A percentile compares a stretch with the other conserved stretches of the same genome.
Conservation (phyloP, 2,888 invertebrate species). For the Lithophane socia region DNA sequence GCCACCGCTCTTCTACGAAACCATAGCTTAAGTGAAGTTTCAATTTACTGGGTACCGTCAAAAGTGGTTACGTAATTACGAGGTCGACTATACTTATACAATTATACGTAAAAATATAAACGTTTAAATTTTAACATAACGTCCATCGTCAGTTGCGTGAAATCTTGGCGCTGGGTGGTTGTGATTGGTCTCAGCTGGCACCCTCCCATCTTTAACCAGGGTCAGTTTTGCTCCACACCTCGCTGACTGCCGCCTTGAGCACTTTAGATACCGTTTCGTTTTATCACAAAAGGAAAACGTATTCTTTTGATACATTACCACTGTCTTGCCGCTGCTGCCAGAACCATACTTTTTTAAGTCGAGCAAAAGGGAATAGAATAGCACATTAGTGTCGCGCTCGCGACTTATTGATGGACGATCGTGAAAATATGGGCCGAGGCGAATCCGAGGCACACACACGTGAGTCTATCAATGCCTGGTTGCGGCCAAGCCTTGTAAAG, state of each 20-base stretch:
- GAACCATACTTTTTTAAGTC: slow-evolving; percentile 24
- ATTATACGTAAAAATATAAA: not conserved
- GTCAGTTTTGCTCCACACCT: slow-evolving; percentile 5
- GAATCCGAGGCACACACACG: too few species aligned
- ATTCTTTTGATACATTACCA: too few species aligned
- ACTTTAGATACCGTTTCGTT: slow-evolving; percentile 5
- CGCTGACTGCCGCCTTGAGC: slow-evolving; percentile 7
- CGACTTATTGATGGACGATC: too few species aligned
- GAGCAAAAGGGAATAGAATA: not conserved
- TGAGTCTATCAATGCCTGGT: too few species aligned
- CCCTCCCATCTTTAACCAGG: slow-evolving; percentile 4
- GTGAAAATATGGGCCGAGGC: too few species aligned
- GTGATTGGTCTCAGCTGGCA: not conserved
- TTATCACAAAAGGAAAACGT: not conserved
- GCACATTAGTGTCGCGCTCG: too few species aligned
- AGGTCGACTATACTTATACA: not conserved
- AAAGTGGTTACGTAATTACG: too few species aligned
- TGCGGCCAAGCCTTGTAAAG: too few species aligned
- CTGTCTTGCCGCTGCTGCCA: slow-evolving; percentile 21
- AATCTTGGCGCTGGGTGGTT: slow-evolving; percentile 9
- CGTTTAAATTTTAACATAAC: not conserved
- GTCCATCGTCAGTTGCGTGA: not conserved
- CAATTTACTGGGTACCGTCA: too few species aligned
- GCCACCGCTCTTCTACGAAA: too few species aligned
- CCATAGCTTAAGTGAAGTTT: too few species aligned